Base-by-base conservation (phyloP, 2,113 vertebrate genomes). In the Cromileptes altivelis region DNA sequence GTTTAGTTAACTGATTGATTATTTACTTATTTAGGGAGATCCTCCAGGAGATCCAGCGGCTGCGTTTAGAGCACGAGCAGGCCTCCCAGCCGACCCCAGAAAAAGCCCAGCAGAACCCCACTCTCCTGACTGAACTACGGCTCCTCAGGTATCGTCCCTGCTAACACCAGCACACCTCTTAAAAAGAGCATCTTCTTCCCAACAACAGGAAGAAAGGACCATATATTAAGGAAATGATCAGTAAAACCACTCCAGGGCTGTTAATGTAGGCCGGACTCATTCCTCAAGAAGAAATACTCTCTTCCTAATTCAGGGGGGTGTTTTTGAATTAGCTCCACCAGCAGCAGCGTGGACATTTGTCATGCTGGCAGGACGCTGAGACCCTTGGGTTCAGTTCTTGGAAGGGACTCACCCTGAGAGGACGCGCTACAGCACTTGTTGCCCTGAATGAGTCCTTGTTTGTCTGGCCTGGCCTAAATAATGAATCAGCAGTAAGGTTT, bases 101-200 rank as follows among this genome's bases (percentile, higher is more conserved):
- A 88, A 98, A 98, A 84, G 98, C 97, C 33, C 98, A 98, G 91
- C 98, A 98, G 94, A 99, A 98, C 93, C 98, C 98, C 0, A 99
- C 97, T 0, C 79, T 99, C 0, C 88, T 99, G 86, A 98, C 98
- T 0, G 98, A 99, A 77, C 96, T 99, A 13, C 82, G 98, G 61
- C 96, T 98, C 1, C 95, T 99, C 57, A 96, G 98, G 98, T 99
- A 90, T 78, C 27, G 0, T n/a, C 27, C 47, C 71, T 3, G 9
- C 60, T 0, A 3, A 27, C n/a, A 0, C 55, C 42, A 10, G 19
- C 18, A 12, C 13, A 57, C 10, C 33, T 42, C 30, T 5, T 14
- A 62, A 1, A 7, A 37, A 14, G n/a, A 45, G 33, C 74, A 19
- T 64, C 74, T 52, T 65, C 53, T 9, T 18, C 30, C 42, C 18